Conservation (phyloP, 2,113 vertebrate species). For the Oncorhynchus gorbuscha region DNA sequence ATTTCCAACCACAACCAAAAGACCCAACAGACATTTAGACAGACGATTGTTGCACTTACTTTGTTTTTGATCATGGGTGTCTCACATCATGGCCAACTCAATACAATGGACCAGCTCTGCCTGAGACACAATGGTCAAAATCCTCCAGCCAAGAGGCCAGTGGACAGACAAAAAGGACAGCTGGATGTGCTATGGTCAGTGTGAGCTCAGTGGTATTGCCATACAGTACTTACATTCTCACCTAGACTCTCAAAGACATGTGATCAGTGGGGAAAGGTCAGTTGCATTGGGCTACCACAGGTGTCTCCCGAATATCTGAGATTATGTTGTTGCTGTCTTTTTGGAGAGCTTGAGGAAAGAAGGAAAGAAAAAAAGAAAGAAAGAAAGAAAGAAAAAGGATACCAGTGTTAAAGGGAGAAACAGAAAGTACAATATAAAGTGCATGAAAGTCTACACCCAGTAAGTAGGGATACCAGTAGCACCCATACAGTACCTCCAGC, state of each 20-base stretch:
- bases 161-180: constrained; percentile 9
- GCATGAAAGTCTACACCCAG: no score
- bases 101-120: background rate
- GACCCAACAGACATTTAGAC: background rate
- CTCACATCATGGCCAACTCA: background rate
- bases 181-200: constrained; percentile 44
- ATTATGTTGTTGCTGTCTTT: constrained; percentile 81
- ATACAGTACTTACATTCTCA: constrained; percentile 11
- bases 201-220: constrained; percentile 34
- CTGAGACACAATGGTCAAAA: background rate
- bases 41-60: background rate
- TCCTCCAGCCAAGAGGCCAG: constrained; percentile 25
- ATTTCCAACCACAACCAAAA: background rate
- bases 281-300: constrained; percentile 74
- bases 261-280: constrained; percentile 6
- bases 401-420: background rate
- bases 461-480: constrained; percentile 1
- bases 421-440: background rate
- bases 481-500: constrained; percentile 71
- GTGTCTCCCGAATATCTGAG: constrained; percentile 82
- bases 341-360: constrained; percentile 68
- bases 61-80: constrained; percentile 3
- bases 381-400: background rate
- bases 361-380: background rate
- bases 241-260: constrained; percentile 40